Base-by-base conservation (phyloP, 2,113 vertebrate genomes). In the Addax nasomaculatus region DNA sequence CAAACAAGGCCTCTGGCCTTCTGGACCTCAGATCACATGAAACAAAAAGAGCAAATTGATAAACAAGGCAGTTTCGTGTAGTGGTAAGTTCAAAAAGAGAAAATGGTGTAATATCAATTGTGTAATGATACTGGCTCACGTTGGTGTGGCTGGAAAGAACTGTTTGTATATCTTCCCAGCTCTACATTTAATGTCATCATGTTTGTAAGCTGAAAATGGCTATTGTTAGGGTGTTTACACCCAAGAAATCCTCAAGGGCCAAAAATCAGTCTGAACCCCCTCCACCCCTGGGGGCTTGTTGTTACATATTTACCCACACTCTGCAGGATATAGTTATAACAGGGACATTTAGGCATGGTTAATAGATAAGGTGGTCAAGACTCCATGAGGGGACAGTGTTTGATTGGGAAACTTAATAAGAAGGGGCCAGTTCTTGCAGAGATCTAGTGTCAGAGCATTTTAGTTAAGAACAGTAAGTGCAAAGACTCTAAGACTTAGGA, bases 41-140 rank as follows among this genome's bases (percentile, higher is more conserved):
- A 97, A 73, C 15, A 67, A 47, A 88, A 85, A 78, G 12, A 85
- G 12, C 3, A 47, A 33, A 64, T 7, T 27, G 23, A 89, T 36
- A 80, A 45, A 60, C 1, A 57, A 80, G 1, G 6, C 3, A 2
- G 62, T 62, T 36, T 78, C 25, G 33, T 27, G 21, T 17, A 58
- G 16, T 47, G 21, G 25, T 57, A 29, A 49, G 33, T 49, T 89
- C 27, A 5, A 64, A 55, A 47, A 47, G 76, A 79, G 15, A 55
- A 36, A 67, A 13, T 23, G 30, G 0, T 47, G 0, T 36, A 6
- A 5, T 39, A 36, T 29, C 25, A 78, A 1, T 81, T 43, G 7
- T 53, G 2, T 25, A 19, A 15, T 33, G 27, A 4, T 4, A 2
- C 43, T 4, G 1, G 39, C 23, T 53, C 23, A 33, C 1, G 1